Conservation (phyloP, 2,113 vertebrate species). For the Gopherus flavomarginatus region DNA sequence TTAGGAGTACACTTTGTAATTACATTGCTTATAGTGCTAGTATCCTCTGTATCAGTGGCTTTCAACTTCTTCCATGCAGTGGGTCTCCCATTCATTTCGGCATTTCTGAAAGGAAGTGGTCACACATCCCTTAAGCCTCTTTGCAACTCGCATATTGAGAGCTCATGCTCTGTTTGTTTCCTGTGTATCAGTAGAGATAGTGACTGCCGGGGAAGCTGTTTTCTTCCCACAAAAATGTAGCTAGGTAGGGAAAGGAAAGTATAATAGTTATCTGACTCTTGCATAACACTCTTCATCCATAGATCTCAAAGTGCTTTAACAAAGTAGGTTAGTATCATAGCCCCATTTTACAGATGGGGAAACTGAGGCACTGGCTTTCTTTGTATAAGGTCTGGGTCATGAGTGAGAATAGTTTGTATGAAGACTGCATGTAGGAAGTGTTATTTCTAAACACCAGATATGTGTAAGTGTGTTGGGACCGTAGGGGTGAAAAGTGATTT, state of each 20-base stretch:
- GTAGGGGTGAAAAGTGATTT: rapidly evolving
- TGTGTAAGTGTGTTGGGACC: background rate
- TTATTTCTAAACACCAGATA: background rate
- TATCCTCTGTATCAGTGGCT: background rate
- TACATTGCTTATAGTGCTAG: background rate
- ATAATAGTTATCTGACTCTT: background rate
- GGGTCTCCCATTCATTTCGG: background rate
- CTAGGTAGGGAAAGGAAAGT: background rate
- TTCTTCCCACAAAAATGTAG: background rate
- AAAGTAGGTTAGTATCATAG: rapidly evolving
- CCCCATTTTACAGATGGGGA: rapidly evolving
- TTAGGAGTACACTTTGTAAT: background rate
- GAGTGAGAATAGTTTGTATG: background rate
- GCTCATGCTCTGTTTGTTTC: background rate
- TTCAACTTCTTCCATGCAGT: background rate
- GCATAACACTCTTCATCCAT: background rate
- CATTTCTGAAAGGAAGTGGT: rapidly evolving
- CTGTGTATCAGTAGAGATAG: background rate
- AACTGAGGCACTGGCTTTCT: background rate
- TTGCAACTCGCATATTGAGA: too few species aligned
- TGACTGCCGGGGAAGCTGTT: background rate
- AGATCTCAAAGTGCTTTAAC: background rate
- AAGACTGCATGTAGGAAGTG: background rate
- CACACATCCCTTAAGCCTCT: background rate
- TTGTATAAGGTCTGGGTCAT: rapidly evolving